These are phyloP conservation scores for Turnix velox DNA, from an alignment of 2,113 vertebrate genomes.

Conservation along the genomic window DNA sequence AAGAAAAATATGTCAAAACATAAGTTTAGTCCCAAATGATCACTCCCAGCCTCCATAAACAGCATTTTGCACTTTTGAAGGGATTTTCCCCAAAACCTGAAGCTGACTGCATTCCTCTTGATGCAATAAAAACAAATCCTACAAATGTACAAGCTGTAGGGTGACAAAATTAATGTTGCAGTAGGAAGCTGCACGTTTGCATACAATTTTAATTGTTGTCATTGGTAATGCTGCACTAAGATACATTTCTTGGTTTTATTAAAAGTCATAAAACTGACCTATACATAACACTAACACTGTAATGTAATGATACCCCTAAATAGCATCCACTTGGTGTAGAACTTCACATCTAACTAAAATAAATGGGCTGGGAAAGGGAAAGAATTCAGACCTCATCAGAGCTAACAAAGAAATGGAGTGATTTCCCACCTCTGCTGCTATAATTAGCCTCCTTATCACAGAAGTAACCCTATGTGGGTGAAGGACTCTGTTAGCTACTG, in stretches of 20 bases:
- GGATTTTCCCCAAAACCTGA: background rate
- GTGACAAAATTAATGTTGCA: background rate
- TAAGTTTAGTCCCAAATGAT: background rate
- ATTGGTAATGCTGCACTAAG: background rate
- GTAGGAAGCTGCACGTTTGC: background rate
- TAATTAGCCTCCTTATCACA: background rate
- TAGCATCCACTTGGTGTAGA: slow-evolving; percentile 27
- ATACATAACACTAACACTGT: background rate
- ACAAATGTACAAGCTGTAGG: background rate
- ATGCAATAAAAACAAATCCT: slow-evolving; percentile 9
- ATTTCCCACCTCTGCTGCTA: background rate
- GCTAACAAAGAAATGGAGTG: background rate
- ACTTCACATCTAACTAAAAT: background rate
- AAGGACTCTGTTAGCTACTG: background rate
- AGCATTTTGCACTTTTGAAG: background rate
- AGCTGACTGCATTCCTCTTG: background rate
- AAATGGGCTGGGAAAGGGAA: slow-evolving; percentile 6
- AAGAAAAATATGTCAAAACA: background rate
- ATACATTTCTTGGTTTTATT: background rate
- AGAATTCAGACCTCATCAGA: slow-evolving; percentile 15
- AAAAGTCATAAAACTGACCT: slow-evolving; percentile 41
- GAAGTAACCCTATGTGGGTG: background rate
- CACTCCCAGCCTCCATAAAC: background rate
- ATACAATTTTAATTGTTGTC: background rate
- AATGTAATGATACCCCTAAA: slow-evolving; percentile 9